Percentiles rank a stretch among this genome's conserved stretches.
Conservation (phyloP, 2,113 vertebrate species). For the Lagopus leucura region DNA sequence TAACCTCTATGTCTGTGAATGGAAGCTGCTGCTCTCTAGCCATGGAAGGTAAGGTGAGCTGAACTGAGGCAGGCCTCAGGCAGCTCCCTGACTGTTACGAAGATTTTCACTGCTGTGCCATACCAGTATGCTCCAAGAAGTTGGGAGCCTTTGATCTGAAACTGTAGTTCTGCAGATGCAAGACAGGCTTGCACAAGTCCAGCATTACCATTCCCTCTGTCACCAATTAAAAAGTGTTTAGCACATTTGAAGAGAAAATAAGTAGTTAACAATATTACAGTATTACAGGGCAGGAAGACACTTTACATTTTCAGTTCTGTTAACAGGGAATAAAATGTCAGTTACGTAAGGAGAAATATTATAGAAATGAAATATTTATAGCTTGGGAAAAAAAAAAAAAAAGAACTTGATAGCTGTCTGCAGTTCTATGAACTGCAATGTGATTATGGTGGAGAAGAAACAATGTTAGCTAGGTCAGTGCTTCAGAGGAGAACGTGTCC, state of each 20-base stretch:
- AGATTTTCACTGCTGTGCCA: background rate
- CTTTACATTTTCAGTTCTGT: background rate
- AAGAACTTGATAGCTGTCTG: background rate
- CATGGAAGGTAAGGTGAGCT: background rate
- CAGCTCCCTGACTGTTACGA: background rate
- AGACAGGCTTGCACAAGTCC: background rate
- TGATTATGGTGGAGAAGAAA: background rate
- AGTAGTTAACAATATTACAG: background rate
- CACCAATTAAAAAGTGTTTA: background rate
- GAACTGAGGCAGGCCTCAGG: background rate
- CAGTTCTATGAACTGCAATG: background rate
- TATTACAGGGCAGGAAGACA: background rate
- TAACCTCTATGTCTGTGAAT: background rate
- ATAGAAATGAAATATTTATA: background rate
- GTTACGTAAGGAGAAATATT: background rate
- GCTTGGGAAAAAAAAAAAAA: background rate
- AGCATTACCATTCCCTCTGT: background rate
- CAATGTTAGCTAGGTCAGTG: background rate
- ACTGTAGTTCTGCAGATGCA: background rate
- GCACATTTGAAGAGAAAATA: background rate
- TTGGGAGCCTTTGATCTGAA: conserved; percentile 21
- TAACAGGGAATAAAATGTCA: background rate
- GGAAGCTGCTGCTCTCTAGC: background rate
- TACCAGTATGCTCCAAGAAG: background rate
- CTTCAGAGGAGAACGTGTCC: background rate